Conservation (phyloP, 2,888 invertebrate genomes). For the Nephrocerus scutellatus region DNA sequence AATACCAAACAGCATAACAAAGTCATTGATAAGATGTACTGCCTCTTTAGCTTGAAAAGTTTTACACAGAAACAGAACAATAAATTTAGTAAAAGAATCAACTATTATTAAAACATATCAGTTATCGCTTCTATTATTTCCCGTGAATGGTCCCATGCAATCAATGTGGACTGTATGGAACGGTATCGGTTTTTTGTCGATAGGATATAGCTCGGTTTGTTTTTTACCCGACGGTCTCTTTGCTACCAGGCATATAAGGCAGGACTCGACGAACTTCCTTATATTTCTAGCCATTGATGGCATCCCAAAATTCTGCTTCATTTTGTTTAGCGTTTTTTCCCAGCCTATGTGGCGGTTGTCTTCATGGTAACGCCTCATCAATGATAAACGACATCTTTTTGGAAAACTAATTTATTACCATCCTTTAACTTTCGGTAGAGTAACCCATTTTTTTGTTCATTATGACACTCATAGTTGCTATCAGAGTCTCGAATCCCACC, state of each 20-base stretch:
- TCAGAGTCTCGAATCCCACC: neutral
- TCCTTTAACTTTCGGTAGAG: constrained; percentile 2
- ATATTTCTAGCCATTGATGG: constrained; percentile 5
- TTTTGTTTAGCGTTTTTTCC: constrained; percentile 4
- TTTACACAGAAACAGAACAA: neutral
- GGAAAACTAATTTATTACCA: constrained; percentile 5
- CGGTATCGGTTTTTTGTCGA: neutral
- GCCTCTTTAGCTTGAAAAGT: constrained; percentile 1
- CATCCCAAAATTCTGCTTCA: constrained; percentile 11
- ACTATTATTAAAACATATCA: constrained; percentile 1
- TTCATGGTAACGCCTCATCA: too few species aligned
- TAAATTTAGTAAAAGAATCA: constrained; percentile 4
- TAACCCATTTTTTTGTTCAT: neutral
- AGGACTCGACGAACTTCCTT: constrained; percentile 9
- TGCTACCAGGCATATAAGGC: too few species aligned
- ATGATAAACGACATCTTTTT: too few species aligned
- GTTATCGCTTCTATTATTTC: neutral
- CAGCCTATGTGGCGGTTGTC: too few species aligned
- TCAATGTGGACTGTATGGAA: too few species aligned
- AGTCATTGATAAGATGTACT: constrained; percentile 1
- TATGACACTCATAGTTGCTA: neutral
- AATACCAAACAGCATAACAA: too few species aligned
- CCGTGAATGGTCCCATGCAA: neutral
- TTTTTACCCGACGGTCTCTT: constrained; percentile 8
- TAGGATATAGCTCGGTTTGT: neutral